These are phyloP conservation scores for Morinoia aosen DNA, from an alignment of 2,888 invertebrate species.

Conservation along the genomic window DNA sequence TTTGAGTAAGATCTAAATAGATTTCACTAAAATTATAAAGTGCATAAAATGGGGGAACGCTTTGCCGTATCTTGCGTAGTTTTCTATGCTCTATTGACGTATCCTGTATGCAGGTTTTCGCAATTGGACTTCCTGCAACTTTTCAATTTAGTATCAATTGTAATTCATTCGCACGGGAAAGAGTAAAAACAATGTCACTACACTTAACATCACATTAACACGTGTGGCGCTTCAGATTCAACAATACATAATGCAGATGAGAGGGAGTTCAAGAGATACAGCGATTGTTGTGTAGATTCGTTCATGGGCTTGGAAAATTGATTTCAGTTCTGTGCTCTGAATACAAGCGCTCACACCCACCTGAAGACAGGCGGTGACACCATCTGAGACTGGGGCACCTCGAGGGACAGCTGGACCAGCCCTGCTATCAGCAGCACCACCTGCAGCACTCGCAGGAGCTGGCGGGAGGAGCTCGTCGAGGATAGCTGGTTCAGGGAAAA, in stretches of 20 bases:
- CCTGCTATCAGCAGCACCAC: neutral
- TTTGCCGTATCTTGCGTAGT: too few relatives aligned
- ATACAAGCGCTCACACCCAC: neutral
- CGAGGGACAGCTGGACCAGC: neutral
- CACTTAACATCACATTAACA: neutral
- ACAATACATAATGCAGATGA: neutral
- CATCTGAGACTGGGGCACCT: conserved; percentile 30
- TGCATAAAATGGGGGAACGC: too few relatives aligned
- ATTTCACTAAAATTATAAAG: too few relatives aligned
- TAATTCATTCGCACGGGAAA: neutral
- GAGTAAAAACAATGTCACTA: neutral
- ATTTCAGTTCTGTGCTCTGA: neutral
- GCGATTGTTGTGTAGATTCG: neutral
- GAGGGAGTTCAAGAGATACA: neutral
- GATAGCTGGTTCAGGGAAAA: neutral
- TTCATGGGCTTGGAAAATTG: neutral
- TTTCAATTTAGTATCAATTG: too few relatives aligned
- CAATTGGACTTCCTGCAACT: too few relatives aligned
- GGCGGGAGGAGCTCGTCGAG: neutral
- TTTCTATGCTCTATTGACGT: too few relatives aligned
- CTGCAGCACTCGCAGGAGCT: neutral
- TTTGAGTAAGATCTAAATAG: too few relatives aligned
- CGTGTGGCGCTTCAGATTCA: neutral
- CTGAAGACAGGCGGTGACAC: conserved; percentile 25
- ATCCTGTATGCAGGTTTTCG: too few relatives aligned